These are phyloP conservation scores for Pithys albifrons DNA, from an alignment of 2,113 vertebrate genomes.

Conservation along the genomic window DNA sequence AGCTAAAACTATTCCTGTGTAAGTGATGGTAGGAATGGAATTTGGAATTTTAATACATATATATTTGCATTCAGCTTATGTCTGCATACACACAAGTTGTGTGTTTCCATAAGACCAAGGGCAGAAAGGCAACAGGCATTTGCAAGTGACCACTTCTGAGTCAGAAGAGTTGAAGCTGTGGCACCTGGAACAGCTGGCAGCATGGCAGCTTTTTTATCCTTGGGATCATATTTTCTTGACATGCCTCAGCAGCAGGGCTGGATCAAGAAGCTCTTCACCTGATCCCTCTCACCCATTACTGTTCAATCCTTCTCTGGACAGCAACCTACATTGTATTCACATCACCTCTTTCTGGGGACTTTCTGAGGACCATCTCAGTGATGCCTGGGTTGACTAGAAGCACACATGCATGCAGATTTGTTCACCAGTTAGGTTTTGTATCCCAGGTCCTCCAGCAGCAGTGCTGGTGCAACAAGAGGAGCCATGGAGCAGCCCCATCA, in stretches of 20 bases:
- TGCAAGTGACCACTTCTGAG: not conserved
- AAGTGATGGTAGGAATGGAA: not conserved
- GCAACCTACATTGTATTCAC: rapidly evolving
- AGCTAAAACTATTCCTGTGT: not conserved
- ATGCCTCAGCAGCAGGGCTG: rapidly evolving
- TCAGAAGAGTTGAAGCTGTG: not conserved
- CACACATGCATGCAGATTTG: rapidly evolving
- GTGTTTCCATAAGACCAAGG: not conserved
- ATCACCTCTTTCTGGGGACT: not conserved
- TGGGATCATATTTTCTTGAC: rapidly evolving
- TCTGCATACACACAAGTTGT: not conserved
- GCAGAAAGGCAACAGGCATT: not conserved
- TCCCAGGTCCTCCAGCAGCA: not conserved
- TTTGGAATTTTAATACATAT: not conserved
- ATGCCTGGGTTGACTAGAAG: not conserved
- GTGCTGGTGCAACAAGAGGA: not conserved
- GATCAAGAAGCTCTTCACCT: not conserved
- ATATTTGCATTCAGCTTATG: not conserved
- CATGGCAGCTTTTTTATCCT: not conserved
- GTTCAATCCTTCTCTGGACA: not conserved
- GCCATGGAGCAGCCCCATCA: not conserved
- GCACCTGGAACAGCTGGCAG: not conserved
- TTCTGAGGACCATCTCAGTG: not conserved
- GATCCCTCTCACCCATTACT: rapidly evolving
- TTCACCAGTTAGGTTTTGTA: rapidly evolving